These are phyloP conservation scores for Lepidocyrtoides sp. DNA, from an alignment of 2,888 invertebrate species.

Conservation along the genomic window DNA sequence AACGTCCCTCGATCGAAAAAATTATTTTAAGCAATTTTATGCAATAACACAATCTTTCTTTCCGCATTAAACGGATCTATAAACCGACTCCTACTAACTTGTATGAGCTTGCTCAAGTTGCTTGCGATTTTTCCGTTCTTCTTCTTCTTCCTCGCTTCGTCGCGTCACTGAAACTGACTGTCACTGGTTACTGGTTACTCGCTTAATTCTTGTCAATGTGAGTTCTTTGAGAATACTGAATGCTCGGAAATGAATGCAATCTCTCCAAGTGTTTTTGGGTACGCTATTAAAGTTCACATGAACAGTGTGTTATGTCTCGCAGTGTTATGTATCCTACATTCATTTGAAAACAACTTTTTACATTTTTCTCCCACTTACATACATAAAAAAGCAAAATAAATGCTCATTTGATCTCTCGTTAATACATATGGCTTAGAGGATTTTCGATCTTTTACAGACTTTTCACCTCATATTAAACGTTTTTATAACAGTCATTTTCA, in stretches of 20 bases:
- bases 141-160: not conserved
- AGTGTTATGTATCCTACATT: not conserved
- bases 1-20: no score
- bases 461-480: constrained; percentile 37
- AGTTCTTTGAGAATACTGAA: constrained; percentile 49
- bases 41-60: not conserved
- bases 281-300: not conserved
- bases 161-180: not conserved
- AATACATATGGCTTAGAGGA: constrained; percentile 62
- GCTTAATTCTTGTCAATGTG: constrained; percentile 40
- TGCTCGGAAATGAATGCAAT: constrained; percentile 40
- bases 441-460: constrained; percentile 44
- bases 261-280: constrained; percentile 15
- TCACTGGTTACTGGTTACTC: not conserved
- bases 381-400: constrained; percentile 28
- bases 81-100: not conserved
- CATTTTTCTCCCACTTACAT: constrained; percentile 13
- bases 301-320: not conserved
- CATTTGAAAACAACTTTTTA: not conserved
- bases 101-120: not conserved
- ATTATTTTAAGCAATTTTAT: not conserved
- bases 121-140: not conserved
- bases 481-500: not conserved
- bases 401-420: constrained; percentile 62
- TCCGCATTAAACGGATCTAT: no score